phyloP scores from a whole-genome alignment of 2,888 invertebrate genomes.

The Pheosia tremula region DNA sequence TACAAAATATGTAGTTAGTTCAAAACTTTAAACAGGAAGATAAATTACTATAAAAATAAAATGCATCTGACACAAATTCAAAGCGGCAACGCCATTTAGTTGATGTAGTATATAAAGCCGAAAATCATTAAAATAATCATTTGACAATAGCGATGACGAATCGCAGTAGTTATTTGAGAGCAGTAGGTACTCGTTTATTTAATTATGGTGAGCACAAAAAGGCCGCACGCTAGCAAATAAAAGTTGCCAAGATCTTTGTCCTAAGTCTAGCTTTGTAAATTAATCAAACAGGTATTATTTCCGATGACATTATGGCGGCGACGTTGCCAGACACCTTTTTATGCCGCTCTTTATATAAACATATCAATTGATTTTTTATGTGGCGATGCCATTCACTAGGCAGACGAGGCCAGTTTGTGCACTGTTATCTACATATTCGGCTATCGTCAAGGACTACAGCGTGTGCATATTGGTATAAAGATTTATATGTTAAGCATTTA shows the following conservation, averaged over 20 bases:
- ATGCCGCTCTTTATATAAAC: slow-evolving; percentile 4
- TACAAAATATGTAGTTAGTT: too few species aligned
- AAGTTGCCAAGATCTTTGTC: slow-evolving; percentile 1
- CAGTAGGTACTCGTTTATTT: not conserved
- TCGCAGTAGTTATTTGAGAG: slow-evolving; percentile 3
- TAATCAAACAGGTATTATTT: slow-evolving; percentile 33
- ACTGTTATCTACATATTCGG: not conserved
- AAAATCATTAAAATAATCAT: not conserved
- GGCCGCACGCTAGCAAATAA: not conserved
- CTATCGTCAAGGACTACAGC: not conserved
- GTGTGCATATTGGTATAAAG: not conserved
- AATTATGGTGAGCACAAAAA: slow-evolving; percentile 1
- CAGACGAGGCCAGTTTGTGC: not conserved
- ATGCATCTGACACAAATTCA: not conserved
- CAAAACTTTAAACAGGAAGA: not conserved
- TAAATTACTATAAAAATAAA: not conserved
- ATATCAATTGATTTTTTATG: slow-evolving; percentile 6
- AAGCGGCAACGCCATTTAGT: not conserved
- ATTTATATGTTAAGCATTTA: too few species aligned
- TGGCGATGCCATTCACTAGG: not conserved
- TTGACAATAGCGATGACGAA: slow-evolving; percentile 7
- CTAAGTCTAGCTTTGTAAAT: slow-evolving; percentile 20
- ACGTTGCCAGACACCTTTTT: slow-evolving; percentile 30
- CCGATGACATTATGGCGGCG: slow-evolving; percentile 28
- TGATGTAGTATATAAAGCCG: not conserved